phyloP scores from a whole-genome alignment of 2,113 vertebrate species.

The Taurulus bubalis region DNA sequence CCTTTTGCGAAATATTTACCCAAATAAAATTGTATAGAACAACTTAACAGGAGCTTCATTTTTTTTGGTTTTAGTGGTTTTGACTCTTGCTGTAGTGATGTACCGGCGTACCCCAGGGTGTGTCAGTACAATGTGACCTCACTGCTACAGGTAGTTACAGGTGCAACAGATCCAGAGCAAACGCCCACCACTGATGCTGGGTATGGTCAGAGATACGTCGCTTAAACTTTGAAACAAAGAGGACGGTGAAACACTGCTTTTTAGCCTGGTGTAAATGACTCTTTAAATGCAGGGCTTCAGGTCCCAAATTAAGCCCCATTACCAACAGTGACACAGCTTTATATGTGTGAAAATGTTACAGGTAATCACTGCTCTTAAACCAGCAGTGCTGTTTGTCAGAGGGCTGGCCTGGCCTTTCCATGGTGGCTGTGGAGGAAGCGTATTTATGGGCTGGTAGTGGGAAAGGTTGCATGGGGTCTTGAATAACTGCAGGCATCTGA shows the following conservation, averaged over 20 bases:
- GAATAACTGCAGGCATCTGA: conserved; percentile 59
- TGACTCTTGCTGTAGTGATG: neutral
- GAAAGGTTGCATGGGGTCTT: conserved; percentile 64
- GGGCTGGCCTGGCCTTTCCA: conserved; percentile 26
- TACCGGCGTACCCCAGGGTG: neutral
- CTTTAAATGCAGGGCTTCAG: neutral
- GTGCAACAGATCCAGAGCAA: no score
- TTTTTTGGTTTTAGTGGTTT: neutral
- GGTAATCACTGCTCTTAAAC: conserved; percentile 21
- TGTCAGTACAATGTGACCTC: neutral
- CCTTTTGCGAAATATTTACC: no score
- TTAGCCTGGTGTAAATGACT: neutral
- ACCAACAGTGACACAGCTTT: conserved; percentile 10
- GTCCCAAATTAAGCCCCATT: neutral
- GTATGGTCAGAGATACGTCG: neutral
- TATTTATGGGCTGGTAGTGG: conserved; percentile 70
- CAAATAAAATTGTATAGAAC: neutral
- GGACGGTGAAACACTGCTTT: neutral
- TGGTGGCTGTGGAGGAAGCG: conserved; percentile 62
- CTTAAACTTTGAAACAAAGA: neutral
- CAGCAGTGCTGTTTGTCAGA: neutral
- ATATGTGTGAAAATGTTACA: conserved; percentile 16
- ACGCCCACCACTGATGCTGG: neutral
- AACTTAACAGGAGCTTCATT: neutral
- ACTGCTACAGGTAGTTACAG: neutral